Percentiles rank a stretch among this genome's conserved stretches.
These are phyloP conservation scores for Apocheima hispidaria DNA, from an alignment of 2,888 invertebrate species.

Conservation along the genomic window DNA sequence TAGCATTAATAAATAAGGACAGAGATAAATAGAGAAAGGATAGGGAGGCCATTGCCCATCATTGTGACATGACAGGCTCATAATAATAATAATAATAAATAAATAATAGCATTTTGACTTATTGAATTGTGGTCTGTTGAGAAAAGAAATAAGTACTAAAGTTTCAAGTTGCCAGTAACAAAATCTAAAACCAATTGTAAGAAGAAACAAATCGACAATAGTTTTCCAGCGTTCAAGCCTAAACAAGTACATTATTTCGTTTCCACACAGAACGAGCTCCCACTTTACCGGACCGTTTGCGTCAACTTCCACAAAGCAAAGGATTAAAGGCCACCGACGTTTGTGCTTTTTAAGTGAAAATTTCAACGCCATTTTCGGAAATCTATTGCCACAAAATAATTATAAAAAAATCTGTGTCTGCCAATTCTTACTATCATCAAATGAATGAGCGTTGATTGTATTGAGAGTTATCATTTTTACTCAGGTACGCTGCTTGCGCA, in stretches of 20 bases:
- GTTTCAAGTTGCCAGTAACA: not conserved
- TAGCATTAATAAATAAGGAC: no score
- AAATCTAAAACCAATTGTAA: slow-evolving; percentile 13
- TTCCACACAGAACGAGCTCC: slow-evolving; percentile 59
- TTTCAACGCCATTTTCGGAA: slow-evolving; percentile 55
- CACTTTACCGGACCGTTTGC: slow-evolving; percentile 51
- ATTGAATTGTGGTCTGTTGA: no score
- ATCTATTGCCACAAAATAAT: slow-evolving; percentile 51
- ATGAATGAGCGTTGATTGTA: slow-evolving; percentile 27
- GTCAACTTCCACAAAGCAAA: slow-evolving; percentile 70
- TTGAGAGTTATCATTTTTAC: no score
- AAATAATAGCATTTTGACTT: no score
- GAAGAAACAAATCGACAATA: slow-evolving; percentile 29
- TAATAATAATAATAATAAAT: no score
- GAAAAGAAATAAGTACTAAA: not conserved
- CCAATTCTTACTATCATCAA: slow-evolving; percentile 44
- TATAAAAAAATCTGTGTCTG: slow-evolving; percentile 40
- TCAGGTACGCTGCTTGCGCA: no score
- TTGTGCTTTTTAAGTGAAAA: slow-evolving; percentile 62
- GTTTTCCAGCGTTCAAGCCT: slow-evolving; percentile 53
- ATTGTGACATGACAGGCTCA: no score
- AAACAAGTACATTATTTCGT: slow-evolving; percentile 64
- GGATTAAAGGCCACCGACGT: slow-evolving; percentile 65
- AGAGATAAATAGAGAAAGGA: no score
- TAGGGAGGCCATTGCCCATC: no score